Percentiles rank a stretch among this genome's conserved stretches.
phyloP scores from a whole-genome alignment of 1,140 invertebrate genomes.

The Anadara kagoshimensis region DNA sequence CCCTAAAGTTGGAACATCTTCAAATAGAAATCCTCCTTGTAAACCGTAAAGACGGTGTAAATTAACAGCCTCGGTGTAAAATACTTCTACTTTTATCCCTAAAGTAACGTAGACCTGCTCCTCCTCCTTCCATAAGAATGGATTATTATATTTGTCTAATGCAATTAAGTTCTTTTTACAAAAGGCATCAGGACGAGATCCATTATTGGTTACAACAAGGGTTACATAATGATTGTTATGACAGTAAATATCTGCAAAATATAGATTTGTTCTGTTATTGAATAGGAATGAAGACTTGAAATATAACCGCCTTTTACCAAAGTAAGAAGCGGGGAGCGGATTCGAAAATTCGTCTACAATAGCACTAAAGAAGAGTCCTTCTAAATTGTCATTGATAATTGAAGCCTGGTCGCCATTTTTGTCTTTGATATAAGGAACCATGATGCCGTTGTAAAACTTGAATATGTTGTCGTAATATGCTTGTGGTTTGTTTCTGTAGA shows the following conservation, averaged over 20 bases:
- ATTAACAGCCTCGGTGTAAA: conserved; percentile 29
- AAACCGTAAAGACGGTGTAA: neutral
- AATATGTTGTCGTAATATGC: conserved; percentile 33
- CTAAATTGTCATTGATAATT: conserved; percentile 37
- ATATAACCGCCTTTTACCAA: conserved; percentile 31
- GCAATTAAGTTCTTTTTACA: conserved; percentile 47
- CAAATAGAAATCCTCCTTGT: conserved; percentile 4
- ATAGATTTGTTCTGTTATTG: conserved; percentile 37
- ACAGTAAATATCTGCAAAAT: conserved; percentile 61
- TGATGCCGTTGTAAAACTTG: conserved; percentile 24
- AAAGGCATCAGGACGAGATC: conserved; percentile 45
- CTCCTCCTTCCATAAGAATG: conserved; percentile 27
- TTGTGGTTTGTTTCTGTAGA: conserved; percentile 45
- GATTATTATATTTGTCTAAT: conserved; percentile 40
- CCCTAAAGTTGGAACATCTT: conserved; percentile 16
- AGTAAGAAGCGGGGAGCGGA: conserved; percentile 32
- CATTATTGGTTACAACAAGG: conserved; percentile 43
- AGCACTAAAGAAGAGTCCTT: conserved; percentile 48
- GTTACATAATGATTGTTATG: conserved; percentile 50
- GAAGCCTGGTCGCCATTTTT: conserved; percentile 42
- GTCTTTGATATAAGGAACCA: conserved; percentile 45
- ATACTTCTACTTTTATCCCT: conserved; percentile 18
- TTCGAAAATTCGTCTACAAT: conserved; percentile 19
- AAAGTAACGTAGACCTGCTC: conserved; percentile 21
- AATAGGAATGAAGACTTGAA: conserved; percentile 34